These are phyloP conservation scores for Ethmia dodecea DNA, from an alignment of 2,888 invertebrate species.

Conservation along the genomic window DNA sequence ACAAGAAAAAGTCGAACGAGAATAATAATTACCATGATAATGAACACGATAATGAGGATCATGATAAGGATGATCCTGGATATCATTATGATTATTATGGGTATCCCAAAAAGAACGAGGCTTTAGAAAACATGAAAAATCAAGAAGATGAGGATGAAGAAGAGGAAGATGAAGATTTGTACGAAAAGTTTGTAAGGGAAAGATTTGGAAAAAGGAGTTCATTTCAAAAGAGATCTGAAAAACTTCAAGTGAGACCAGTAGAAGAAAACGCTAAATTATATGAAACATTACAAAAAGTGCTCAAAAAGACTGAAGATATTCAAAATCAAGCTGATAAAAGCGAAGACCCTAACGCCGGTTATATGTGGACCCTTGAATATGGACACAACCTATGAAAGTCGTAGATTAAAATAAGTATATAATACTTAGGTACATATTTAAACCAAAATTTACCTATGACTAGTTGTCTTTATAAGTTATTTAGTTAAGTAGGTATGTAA, in stretches of 20 bases:
- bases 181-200: constrained; percentile 68
- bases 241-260: constrained; percentile 28
- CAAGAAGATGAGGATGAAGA: constrained; percentile 28
- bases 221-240: constrained; percentile 49
- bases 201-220: constrained; percentile 60
- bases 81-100: constrained; percentile 26
- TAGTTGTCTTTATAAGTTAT: no score
- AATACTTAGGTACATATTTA: no score
- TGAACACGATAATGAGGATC: constrained; percentile 22
- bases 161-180: constrained; percentile 50
- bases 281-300: constrained; percentile 47
- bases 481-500: no score
- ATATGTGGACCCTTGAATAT: constrained; percentile 75
- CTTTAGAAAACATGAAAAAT: constrained; percentile 20
- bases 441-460: no score
- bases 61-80: constrained; percentile 24
- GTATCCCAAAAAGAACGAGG: constrained; percentile 31
- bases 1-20: constrained; percentile 13
- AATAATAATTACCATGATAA: constrained; percentile 8
- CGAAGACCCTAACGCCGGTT: constrained; percentile 64
- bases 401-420: no score
- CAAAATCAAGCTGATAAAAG: constrained; percentile 56
- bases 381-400: constrained; percentile 45
- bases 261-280: constrained; percentile 45
- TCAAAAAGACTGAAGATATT: constrained; percentile 58